Conservation (phyloP, 2,888 invertebrate genomes). For the Cheilosia urbana region DNA sequence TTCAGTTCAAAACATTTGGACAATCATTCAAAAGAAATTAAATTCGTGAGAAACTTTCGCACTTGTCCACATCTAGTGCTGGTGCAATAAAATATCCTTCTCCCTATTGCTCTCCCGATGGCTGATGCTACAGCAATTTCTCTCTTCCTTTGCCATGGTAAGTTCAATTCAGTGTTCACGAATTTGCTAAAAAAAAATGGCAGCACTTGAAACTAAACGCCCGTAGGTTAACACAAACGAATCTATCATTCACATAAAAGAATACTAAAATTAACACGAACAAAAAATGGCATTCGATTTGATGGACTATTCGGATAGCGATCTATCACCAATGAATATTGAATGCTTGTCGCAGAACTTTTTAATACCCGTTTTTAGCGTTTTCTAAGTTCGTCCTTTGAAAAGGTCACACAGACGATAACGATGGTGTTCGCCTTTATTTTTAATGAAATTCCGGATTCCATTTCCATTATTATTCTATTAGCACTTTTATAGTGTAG, state of each 20-base stretch:
- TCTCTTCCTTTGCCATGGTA: conserved; percentile 6
- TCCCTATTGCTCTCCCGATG: conserved; percentile 3
- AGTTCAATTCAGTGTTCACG: conserved; percentile 2
- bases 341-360: conserved; percentile 27
- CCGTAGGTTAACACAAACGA: conserved; percentile 4
- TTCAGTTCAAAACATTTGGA: conserved; percentile 38
- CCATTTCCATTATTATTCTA: conserved; percentile 48
- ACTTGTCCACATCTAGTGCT: neutral
- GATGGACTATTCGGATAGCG: conserved; percentile 30
- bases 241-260: conserved; percentile 31
- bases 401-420: neutral
- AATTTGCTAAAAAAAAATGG: neutral
- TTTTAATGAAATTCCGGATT: conserved; percentile 15
- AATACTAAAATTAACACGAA: conserved; percentile 3
- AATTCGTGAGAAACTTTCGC: conserved; percentile 39
- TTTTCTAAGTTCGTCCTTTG: neutral
- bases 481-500: conserved; percentile 24
- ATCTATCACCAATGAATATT: conserved; percentile 40
- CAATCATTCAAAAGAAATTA: conserved; percentile 47
- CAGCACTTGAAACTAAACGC: conserved; percentile 31
- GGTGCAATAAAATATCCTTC: conserved; percentile 42
- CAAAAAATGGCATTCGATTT: conserved; percentile 22
- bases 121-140: neutral
- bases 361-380: conserved; percentile 10
- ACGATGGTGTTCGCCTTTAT: neutral